Conservation (phyloP, 2,888 invertebrate species). For the Callosobruchus maculatus region DNA sequence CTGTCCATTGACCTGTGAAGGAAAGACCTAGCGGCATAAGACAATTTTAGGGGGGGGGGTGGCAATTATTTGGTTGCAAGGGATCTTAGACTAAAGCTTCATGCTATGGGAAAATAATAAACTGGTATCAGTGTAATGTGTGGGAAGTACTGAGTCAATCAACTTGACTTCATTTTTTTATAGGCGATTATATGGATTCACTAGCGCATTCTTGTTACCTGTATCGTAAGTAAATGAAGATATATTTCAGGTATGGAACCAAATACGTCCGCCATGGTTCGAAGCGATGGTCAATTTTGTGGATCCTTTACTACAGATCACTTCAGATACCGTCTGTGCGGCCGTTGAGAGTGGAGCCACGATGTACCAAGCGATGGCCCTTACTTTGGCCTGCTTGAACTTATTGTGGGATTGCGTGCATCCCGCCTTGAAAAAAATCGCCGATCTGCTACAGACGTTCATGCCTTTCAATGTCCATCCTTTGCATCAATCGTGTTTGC, state of each 20-base stretch:
- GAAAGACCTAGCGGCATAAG: too few species aligned
- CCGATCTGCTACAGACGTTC: conserved; percentile 61
- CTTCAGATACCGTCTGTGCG: conserved; percentile 65
- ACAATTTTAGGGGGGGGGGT: too few species aligned
- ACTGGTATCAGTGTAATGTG: too few species aligned
- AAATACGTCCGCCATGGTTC: conserved; percentile 73
- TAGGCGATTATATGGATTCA: too few species aligned
- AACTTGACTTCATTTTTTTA: too few species aligned
- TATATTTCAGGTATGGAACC: conserved; percentile 71
- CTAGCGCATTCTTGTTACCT: too few species aligned
- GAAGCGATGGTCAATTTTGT: conserved; percentile 67
- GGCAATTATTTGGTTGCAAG: too few species aligned
- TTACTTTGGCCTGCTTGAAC: conserved; percentile 66
- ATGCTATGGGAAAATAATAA: too few species aligned
- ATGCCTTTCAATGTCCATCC: conserved; percentile 69
- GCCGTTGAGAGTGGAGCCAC: conserved; percentile 73
- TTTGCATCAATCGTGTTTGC: conserved; percentile 64
- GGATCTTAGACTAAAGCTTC: too few species aligned
- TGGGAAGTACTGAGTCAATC: too few species aligned
- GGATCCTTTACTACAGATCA: conserved; percentile 59
- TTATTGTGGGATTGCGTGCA: conserved; percentile 69
- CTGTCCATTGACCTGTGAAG: too few species aligned
- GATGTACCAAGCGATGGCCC: conserved; percentile 77
- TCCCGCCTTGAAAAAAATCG: conserved; percentile 52
- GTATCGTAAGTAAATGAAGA: too few species aligned